phyloP scores from a whole-genome alignment of 2,797 vertebrate species.

The Poecilia gillii region DNA sequence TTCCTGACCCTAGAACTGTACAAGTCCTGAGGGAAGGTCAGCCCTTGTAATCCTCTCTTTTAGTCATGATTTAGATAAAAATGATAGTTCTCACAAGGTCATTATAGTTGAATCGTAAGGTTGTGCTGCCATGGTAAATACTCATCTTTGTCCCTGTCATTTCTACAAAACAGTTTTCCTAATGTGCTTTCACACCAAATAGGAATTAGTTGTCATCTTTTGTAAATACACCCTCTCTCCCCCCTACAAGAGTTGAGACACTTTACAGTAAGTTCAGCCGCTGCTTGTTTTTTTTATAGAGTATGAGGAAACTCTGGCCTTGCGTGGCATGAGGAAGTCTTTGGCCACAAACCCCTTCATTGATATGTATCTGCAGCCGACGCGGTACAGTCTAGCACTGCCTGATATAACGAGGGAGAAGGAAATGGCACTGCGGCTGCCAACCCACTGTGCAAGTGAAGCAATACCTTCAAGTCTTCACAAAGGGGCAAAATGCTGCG shows the following conservation, averaged over 20 bases:
- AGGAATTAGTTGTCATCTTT: neutral
- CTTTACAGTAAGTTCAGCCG: conserved; percentile 30
- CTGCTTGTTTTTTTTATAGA: conserved; percentile 32
- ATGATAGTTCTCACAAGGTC: neutral
- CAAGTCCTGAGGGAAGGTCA: neutral
- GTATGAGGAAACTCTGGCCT: conserved; percentile 59
- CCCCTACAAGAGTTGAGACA: conserved; percentile 29
- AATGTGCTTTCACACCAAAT: neutral
- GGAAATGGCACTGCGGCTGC: conserved; percentile 33
- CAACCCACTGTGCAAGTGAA: conserved; percentile 46
- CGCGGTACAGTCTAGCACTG: conserved; percentile 43
- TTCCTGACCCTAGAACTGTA: neutral
- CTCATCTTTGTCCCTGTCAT: neutral
- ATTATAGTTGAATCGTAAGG: neutral
- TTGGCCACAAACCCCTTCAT: conserved; percentile 63
- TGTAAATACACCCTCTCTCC: neutral
- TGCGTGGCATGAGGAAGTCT: conserved; percentile 65
- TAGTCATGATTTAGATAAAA: neutral
- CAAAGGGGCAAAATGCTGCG: conserved; percentile 42
- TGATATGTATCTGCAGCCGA: conserved; percentile 65
- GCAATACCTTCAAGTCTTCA: conserved; percentile 58
- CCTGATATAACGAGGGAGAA: conserved; percentile 36
- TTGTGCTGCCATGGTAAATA: neutral
- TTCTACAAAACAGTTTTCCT: neutral
- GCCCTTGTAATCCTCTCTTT: neutral